Evolutionary conservation across 2,888 invertebrate species (phyloP), one percentile per base, ranked within the genome.

Genomic region (Metacarcinus magister): DNA sequence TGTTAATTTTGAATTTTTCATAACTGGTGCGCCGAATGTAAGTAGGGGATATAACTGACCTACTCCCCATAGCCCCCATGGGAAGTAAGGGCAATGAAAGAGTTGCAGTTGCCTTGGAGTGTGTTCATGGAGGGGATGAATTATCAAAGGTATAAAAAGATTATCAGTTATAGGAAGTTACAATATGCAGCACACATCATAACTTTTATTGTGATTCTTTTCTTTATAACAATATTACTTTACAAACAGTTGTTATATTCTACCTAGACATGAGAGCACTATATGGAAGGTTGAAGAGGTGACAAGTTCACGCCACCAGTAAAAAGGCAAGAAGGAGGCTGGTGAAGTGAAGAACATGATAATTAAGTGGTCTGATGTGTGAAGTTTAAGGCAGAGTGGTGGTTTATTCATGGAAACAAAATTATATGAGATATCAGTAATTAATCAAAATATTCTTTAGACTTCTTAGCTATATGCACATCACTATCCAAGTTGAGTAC

Each of bases 141-240:
- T 87, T 39, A 39, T 39, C 39, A 39, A 39, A 39, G 39, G 39
- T 39, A 39, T 39, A 39, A 39, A 39, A 39, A 39, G 39, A n/a
- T 28, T 8, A 93, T 16, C 13, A 60, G 28, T 82, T 67, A 67
- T 48, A 48, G 48, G 28, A 23, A 46, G 23, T 60, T 60, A 89
- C 23, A 89, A 54, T 19, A 95, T 95, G 89, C 87, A 43, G 43
- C 48, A 95, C 93, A 96, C 95, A 96, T 95, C 94, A 96, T 96
- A 96, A 96, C 96, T 95, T 94, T 95, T 94, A 95, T 96, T 96
- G 96, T 96, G 96, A 96, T 96, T 96, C 96, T 94, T 96, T 96
- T 96, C 96, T 91, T 95, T 96, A 96, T 96, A 96, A 96, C 96
- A 96, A 96, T 96, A 96, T 96, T 96, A 96, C 96, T 96, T 96